Conservation (phyloP, 2,888 invertebrate species). For the Cheilosia soror region DNA sequence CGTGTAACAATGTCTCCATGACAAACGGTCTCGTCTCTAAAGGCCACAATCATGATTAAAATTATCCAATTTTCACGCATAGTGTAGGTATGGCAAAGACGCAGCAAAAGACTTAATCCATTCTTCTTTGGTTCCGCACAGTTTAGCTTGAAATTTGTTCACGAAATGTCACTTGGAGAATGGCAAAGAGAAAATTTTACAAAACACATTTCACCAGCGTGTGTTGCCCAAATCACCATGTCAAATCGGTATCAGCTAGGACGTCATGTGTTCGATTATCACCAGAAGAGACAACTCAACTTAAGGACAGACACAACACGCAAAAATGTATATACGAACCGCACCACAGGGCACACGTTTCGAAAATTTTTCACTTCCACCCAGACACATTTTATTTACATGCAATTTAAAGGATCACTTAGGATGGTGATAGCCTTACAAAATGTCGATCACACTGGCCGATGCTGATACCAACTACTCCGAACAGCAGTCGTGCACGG, state of each 20-base stretch:
- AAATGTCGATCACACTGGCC: slow-evolving; percentile 67
- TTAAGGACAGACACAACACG: slow-evolving; percentile 5
- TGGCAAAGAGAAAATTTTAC: slow-evolving; percentile 10
- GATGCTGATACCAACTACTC: slow-evolving; percentile 45
- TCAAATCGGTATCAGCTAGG: slow-evolving; percentile 60
- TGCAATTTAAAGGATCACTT: slow-evolving; percentile 73
- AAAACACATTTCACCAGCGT: slow-evolving; percentile 49
- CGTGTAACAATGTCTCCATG: slow-evolving; percentile 26
- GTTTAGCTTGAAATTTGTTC: slow-evolving; percentile 35
- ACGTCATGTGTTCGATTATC: slow-evolving; percentile 74
- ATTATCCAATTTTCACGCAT: slow-evolving; percentile 59
- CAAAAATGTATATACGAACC: slow-evolving; percentile 46
- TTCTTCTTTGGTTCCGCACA: slow-evolving; percentile 27
- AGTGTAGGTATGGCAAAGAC: not conserved
- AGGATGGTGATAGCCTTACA: slow-evolving; percentile 65
- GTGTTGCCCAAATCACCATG: slow-evolving; percentile 70
- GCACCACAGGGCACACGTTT: slow-evolving; percentile 75
- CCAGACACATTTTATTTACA: slow-evolving; percentile 64
- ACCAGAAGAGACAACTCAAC: slow-evolving; percentile 42
- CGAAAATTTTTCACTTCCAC: slow-evolving; percentile 30
- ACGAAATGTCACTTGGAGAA: slow-evolving; percentile 39
- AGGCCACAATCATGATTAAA: slow-evolving; percentile 26
- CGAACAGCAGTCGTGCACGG: slow-evolving; percentile 49
- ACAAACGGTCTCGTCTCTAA: slow-evolving; percentile 25
- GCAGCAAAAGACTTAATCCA: not conserved